phyloP scores from a whole-genome alignment of 2,797 vertebrate genomes.

The Notolabrus celidotus region DNA sequence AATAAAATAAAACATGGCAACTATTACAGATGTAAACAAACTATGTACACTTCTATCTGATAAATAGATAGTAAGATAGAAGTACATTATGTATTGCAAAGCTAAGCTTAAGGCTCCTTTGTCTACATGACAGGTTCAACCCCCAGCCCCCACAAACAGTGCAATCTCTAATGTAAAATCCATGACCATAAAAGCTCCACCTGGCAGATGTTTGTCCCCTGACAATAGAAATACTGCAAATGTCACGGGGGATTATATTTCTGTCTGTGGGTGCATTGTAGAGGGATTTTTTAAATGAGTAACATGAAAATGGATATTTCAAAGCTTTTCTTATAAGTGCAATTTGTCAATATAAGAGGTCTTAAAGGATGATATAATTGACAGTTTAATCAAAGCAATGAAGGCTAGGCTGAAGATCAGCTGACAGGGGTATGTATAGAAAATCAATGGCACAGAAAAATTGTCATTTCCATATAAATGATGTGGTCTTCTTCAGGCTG shows the following conservation, averaged over 20 bases:
- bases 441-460: constrained; percentile 14
- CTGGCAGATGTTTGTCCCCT: constrained; percentile 46
- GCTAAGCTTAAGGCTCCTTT: constrained; percentile 32
- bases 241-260: constrained; percentile 36
- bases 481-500: constrained; percentile 17
- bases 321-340: background rate
- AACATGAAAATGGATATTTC: constrained; percentile 34
- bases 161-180: constrained; percentile 65
- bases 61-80: too few relatives aligned
- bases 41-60: too few relatives aligned
- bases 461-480: constrained; percentile 43
- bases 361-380: constrained; percentile 21
- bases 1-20: too few relatives aligned
- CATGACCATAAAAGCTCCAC: constrained; percentile 44
- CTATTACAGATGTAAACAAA: too few relatives aligned
- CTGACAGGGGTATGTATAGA: constrained; percentile 10
- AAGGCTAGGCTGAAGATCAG: background rate
- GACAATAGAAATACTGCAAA: constrained; percentile 28
- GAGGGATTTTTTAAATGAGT: constrained; percentile 14
- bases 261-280: background rate
- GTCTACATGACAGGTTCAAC: constrained; percentile 32
- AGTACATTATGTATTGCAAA: too few relatives aligned
- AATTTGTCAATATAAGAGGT: background rate
- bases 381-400: constrained; percentile 21
- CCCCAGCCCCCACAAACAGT: background rate